Evolutionary conservation across 2,797 vertebrate genomes (phyloP), one percentile per base, ranked within the genome.

Genomic region (Pseudocheirus occidentalis): DNA sequence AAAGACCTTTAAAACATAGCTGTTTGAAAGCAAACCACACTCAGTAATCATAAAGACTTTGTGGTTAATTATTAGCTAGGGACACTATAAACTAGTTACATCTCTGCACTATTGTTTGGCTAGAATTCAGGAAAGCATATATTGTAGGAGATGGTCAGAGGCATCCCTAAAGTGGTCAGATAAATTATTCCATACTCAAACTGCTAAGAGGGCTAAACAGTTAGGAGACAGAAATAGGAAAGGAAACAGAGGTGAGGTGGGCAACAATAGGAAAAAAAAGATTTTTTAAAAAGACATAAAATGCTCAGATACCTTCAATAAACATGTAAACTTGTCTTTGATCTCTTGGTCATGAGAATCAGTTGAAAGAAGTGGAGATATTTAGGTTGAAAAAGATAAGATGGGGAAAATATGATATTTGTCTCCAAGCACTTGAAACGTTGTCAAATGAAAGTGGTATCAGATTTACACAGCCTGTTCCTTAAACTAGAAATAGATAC

Each of bases 111-210:
- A 40, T 10, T 40, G 18, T 73, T 73, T 73, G n/a, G 18, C 6
- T 40, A 73, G n/a, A 73, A 40, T 40, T 40, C 66, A 40, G 34
- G n/a, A 24, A 73, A 73, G 28, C 34, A 40, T 73, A n/a, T 73
- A 40, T 0, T 1, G 40, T 29, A 53, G 0, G 16, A 0, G 34
- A 31, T 13, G 2, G 27, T 66, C 87, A 24, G 1, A 57, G 29
- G 14, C 1, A 0, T 55, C 57, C 14, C 2, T 66, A 10, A 34
- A 96, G 40, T 2, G 62, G 52, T 62, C 12, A 92, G 40, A n/a
- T 21, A 81, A 91, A 57, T 10, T 54, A 0, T 2, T 11, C 11
- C 21, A 5, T 53, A 10, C 16, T n/a, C 21, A 57, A 16, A 50
- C 46, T 66, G 5, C n/a, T 59, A 91, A 53, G 90, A 29, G 29